Percentiles rank a stretch among this genome's conserved stretches.
Evolutionary conservation across 1,140 invertebrate species (phyloP).

Genomic region (Pogonomyrmex barbatus): DNA sequence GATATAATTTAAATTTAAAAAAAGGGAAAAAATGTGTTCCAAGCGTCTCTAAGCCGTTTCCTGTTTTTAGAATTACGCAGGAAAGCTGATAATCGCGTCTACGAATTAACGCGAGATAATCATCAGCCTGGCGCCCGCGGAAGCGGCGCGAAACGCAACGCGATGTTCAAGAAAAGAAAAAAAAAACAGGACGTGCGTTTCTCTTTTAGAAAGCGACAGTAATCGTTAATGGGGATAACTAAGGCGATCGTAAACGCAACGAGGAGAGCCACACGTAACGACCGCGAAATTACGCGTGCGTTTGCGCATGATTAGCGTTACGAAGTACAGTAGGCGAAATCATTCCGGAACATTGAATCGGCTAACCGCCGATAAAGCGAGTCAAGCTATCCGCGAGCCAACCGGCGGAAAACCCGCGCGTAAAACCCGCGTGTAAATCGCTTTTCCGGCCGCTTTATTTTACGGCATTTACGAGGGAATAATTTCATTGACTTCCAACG

Average conservation of each 20-base stretch:
- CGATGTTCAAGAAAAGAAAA: conserved; percentile 9
- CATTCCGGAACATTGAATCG: conserved; percentile 52
- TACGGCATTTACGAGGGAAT: background rate
- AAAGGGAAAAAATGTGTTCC: background rate
- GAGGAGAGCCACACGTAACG: background rate
- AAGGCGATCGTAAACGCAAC: conserved; percentile 45
- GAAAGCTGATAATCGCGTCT: background rate
- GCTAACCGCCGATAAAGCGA: conserved; percentile 41
- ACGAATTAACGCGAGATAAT: conserved; percentile 26
- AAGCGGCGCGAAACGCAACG: conserved; percentile 15
- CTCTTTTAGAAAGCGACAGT: conserved; percentile 67
- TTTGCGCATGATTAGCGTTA: conserved; percentile 51
- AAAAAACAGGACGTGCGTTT: conserved; percentile 49
- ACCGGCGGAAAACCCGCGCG: background rate
- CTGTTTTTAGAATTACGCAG: background rate
- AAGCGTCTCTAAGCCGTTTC: background rate
- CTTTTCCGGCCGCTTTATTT: conserved; percentile 11
- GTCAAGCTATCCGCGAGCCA: conserved; percentile 24
- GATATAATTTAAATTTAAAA: background rate
- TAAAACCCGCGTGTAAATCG: conserved; percentile 8
- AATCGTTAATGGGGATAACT: conserved; percentile 52
- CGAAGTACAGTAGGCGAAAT: background rate
- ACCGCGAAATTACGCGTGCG: conserved; percentile 31
- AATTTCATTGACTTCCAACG: conserved; percentile 26
- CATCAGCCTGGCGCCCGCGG: conserved; percentile 13